These are phyloP conservation scores for Drosophila pegasa DNA, from an alignment of 2,888 invertebrate genomes.

Conservation along the genomic window DNA sequence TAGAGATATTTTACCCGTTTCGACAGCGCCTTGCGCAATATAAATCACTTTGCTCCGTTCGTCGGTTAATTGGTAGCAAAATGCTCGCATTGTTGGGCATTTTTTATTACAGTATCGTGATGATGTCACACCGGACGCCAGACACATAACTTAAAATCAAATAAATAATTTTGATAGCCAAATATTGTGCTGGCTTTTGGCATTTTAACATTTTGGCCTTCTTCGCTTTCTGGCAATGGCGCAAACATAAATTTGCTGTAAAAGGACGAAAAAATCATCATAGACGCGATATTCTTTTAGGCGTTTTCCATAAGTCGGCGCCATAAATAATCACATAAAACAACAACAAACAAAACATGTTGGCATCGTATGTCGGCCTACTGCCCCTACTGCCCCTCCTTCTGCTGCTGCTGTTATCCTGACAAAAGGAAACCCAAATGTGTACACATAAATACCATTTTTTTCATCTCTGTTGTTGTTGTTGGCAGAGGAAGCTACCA, in stretches of 20 bases:
- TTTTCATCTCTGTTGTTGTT: conserved; percentile 11
- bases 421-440: conserved; percentile 49
- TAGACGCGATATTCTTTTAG: conserved; percentile 34
- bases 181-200: conserved; percentile 40
- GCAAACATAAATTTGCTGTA: conserved; percentile 45
- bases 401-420: conserved; percentile 12
- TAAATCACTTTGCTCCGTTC: neutral
- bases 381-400: neutral
- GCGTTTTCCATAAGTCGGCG: conserved; percentile 39
- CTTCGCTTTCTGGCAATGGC: conserved; percentile 5
- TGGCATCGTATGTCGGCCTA: conserved; percentile 20
- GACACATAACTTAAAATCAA: conserved; percentile 53
- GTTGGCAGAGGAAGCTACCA: conserved; percentile 44
- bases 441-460: conserved; percentile 39
- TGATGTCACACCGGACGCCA: conserved; percentile 54
- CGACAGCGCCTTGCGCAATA: neutral
- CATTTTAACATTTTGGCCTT: conserved; percentile 63
- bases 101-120: conserved; percentile 16
- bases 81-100: neutral
- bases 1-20: neutral
- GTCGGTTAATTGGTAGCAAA: conserved; percentile 7
- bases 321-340: conserved; percentile 76
- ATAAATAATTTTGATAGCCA: conserved; percentile 49
- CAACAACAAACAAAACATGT: conserved; percentile 32
- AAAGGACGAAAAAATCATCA: conserved; percentile 43